Base-by-base conservation (phyloP, 2,888 invertebrate species). In the Rhagium mordax region DNA sequence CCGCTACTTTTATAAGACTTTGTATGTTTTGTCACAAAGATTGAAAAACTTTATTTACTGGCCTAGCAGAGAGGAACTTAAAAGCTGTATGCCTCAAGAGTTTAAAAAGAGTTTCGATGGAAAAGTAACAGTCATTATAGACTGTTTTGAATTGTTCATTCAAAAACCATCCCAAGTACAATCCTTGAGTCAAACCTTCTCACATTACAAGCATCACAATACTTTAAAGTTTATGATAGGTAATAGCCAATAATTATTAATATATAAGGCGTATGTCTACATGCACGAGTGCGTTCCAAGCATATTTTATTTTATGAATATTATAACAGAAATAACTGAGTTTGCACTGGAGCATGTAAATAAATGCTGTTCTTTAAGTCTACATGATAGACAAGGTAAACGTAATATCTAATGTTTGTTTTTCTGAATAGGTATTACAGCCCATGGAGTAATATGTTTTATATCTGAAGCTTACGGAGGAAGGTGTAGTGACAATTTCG, bases 401-500 rank as follows among this genome's bases (percentile, higher is more conserved):
- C n/a, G n/a, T n/a, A n/a, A n/a, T n/a, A n/a, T n/a, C n/a, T n/a
- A n/a, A n/a, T n/a, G n/a, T n/a, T n/a, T n/a, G n/a, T n/a, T n/a
- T n/a, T n/a, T 51, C 64, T 61, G 77, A 71, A 74, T 75, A 59
- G 78, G 77, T 3, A 78, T 78, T 21, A 71, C 77, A 61, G 72
- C 77, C 18, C 72, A 75, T 55, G 74, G 77, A 16, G 18, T 57
- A 13, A 51, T 77, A 18, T 70, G 53, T 4, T 78, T 70, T 67
- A 75, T 78, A 59, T 70, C 71, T 66, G 65, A 77, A 21, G 74
- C 51, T 29, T 78, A 73, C 73, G 77, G 77, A 15, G 77, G 78
- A 7, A 29, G 78, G 47, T 67, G 62, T 21, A 72, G 72, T 18
- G 72, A 77, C 33, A 78, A 77, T 53, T 70, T 69, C 67, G 48